These are phyloP conservation scores for Anagyrus pseudococci DNA, from an alignment of 2,888 invertebrate genomes.

Conservation along the genomic window DNA sequence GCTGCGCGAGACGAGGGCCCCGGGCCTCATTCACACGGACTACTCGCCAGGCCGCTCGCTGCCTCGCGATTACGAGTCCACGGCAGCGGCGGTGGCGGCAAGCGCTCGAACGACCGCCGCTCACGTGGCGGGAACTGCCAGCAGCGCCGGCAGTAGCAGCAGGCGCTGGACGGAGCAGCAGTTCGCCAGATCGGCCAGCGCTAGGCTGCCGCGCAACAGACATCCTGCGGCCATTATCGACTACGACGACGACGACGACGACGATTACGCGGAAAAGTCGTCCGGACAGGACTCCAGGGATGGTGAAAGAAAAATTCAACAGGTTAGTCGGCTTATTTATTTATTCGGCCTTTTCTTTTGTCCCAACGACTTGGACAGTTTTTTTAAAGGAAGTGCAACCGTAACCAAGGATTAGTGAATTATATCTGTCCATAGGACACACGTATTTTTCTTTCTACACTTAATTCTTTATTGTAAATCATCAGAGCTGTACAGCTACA, in stretches of 20 bases:
- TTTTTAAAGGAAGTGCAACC: no score
- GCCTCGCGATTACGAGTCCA: constrained; percentile 28
- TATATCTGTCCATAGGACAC: no score
- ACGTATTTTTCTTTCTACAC: no score
- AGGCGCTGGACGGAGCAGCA: constrained; percentile 59
- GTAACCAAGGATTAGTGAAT: no score
- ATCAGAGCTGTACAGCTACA: no score
- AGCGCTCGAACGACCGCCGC: constrained; percentile 32
- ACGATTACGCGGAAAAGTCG: constrained; percentile 57
- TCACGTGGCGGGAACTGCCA: constrained; percentile 26
- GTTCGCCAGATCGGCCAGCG: constrained; percentile 84
- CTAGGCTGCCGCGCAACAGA: constrained; percentile 72
- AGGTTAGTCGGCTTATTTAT: constrained; percentile 56
- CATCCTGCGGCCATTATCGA: constrained; percentile 48
- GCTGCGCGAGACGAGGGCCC: constrained; percentile 36
- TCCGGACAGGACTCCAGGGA: constrained; percentile 64
- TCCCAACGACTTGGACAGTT: no score
- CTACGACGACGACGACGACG: constrained; percentile 63
- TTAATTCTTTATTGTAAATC: no score
- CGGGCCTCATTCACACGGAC: constrained; percentile 44
- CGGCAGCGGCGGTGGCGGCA: constrained; percentile 10
- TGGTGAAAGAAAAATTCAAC: constrained; percentile 78
- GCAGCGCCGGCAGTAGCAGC: constrained; percentile 5
- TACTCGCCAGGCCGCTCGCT: constrained; percentile 39
- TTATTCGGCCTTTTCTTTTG: neutral